phyloP scores from a whole-genome alignment of 1,140 invertebrate species.

The Nomia melanderi region DNA sequence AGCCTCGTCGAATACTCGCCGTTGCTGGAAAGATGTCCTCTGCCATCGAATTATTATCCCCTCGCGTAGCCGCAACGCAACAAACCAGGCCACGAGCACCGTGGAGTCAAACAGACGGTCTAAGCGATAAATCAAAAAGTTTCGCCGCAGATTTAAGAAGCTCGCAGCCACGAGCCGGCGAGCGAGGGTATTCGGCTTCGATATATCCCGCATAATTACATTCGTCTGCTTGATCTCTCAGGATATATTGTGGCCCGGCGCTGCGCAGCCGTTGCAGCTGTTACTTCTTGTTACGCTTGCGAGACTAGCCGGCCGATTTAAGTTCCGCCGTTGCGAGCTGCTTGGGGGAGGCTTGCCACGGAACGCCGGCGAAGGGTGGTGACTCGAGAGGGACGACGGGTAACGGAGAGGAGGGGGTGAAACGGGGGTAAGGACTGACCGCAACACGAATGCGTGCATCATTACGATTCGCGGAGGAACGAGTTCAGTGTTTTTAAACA shows the following conservation, averaged over 20 bases:
- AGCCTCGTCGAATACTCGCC: too few species aligned
- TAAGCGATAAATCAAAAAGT: constrained; percentile 64
- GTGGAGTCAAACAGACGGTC: constrained; percentile 7
- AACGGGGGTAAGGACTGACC: constrained; percentile 15
- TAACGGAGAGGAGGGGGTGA: constrained; percentile 2
- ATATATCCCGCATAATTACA: constrained; percentile 68
- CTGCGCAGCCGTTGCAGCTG: constrained; percentile 59
- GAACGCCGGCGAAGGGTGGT: constrained; percentile 30
- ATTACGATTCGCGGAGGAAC: constrained; percentile 56
- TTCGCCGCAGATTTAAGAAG: constrained; percentile 58
- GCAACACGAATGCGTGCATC: constrained; percentile 56
- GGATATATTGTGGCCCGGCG: constrained; percentile 57
- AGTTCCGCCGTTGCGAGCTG: constrained; percentile 53
- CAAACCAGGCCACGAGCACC: neutral
- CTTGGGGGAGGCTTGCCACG: constrained; percentile 33
- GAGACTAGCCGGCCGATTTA: constrained; percentile 59
- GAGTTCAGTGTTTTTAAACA: too few species aligned
- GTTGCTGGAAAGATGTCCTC: too few species aligned
- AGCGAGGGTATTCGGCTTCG: constrained; percentile 38
- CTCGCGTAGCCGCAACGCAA: neutral
- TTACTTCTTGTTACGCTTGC: constrained; percentile 64
- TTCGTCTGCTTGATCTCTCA: constrained; percentile 62
- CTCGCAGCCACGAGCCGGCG: constrained; percentile 3
- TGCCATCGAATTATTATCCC: neutral
- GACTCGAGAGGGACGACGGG: neutral